These are phyloP conservation scores for Oligia fasciuncula DNA, from an alignment of 2,888 invertebrate genomes.

Conservation along the genomic window DNA sequence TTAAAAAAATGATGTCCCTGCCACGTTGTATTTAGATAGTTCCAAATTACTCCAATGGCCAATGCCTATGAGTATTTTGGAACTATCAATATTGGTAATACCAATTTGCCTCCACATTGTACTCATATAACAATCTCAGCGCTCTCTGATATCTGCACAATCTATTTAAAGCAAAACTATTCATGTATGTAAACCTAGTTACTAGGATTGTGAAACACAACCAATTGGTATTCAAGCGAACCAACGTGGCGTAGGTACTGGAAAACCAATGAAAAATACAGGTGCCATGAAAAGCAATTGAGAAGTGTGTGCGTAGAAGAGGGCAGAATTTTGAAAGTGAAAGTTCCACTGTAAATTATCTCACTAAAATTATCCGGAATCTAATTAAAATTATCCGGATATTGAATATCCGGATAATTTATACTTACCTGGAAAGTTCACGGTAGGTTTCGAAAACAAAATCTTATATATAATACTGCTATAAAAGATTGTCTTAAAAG, in stretches of 20 bases:
- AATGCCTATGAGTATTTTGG: not conserved
- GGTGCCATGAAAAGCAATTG: not conserved
- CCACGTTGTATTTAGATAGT: not conserved
- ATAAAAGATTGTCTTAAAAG: slow-evolving; percentile 6
- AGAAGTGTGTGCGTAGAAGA: not conserved
- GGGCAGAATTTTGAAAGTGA: not conserved
- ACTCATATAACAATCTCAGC: slow-evolving; percentile 6
- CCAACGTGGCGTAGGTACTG: not conserved
- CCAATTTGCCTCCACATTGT: not conserved
- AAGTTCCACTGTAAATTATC: not conserved
- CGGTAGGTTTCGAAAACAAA: not conserved
- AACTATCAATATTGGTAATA: too few relatives aligned
- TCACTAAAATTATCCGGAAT: not conserved
- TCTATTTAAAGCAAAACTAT: slow-evolving; percentile 1
- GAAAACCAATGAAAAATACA: slow-evolving; percentile 5
- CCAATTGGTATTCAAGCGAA: slow-evolving; percentile 26
- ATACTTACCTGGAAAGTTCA: not conserved
- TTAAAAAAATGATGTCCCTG: too few relatives aligned
- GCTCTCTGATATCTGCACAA: not conserved
- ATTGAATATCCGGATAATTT: not conserved
- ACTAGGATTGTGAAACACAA: slow-evolving; percentile 1
- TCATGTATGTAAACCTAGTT: slow-evolving; percentile 29
- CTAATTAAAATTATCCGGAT: not conserved
- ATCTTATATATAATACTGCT: not conserved
- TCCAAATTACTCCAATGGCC: not conserved